Percentiles rank a stretch among this genome's conserved stretches.
Evolutionary conservation across 2,888 invertebrate genomes (phyloP).

Genomic region (Acleris cristana): DNA sequence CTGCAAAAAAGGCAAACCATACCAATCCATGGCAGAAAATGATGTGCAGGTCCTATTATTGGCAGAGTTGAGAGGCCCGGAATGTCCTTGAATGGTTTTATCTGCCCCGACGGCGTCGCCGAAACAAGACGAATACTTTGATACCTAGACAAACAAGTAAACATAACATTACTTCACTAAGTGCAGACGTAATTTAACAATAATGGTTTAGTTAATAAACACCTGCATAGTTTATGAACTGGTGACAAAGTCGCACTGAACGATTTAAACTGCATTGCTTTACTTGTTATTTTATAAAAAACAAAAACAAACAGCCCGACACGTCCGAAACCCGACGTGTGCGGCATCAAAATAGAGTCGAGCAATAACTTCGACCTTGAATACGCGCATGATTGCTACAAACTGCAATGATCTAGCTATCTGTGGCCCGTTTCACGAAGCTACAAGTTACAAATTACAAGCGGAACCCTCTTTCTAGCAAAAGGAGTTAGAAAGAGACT

Average conservation of each 20-base stretch:
- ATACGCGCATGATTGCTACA: neutral
- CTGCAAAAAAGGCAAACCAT: slow-evolving; percentile 19
- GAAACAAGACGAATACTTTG: slow-evolving; percentile 41
- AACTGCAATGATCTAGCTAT: neutral
- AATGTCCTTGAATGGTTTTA: slow-evolving; percentile 61
- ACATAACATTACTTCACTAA: neutral
- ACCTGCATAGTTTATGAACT: slow-evolving; percentile 14
- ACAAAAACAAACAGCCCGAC: slow-evolving; percentile 4
- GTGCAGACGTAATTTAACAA: no score
- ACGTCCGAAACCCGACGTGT: slow-evolving; percentile 19
- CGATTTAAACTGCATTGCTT: slow-evolving; percentile 3
- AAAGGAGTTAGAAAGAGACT: no score
- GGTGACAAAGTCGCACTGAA: slow-evolving; percentile 3
- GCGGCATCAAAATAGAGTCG: slow-evolving; percentile 28
- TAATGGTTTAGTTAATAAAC: neutral
- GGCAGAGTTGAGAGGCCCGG: slow-evolving; percentile 69
- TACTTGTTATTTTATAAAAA: slow-evolving; percentile 4
- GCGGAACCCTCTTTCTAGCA: no score
- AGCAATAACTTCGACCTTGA: slow-evolving; percentile 28
- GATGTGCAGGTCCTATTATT: slow-evolving; percentile 64
- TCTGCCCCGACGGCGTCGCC: slow-evolving; percentile 41
- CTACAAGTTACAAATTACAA: no score
- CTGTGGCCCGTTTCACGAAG: no score
- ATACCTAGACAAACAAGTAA: slow-evolving; percentile 41
- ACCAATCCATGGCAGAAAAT: slow-evolving; percentile 69